A percentile compares a stretch with the other conserved stretches of the same genome.
phyloP scores from a whole-genome alignment of 2,113 vertebrate species.

The Pycnonotus jocosus region DNA sequence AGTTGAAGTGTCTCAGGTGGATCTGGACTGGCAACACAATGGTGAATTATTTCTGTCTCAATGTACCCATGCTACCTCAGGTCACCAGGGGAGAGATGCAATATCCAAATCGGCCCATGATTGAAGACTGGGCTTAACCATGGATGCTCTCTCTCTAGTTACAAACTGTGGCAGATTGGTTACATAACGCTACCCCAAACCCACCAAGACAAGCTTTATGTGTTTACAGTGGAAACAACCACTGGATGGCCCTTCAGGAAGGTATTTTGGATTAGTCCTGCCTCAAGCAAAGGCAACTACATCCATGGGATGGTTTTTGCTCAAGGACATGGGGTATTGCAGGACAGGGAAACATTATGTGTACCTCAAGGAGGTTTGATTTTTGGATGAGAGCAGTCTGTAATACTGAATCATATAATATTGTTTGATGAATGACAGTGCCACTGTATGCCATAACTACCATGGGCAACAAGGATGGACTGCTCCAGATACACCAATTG shows the following conservation, averaged over 20 bases:
- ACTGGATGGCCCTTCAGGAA: not conserved
- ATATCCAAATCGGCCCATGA: too few species aligned
- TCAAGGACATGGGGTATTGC: rapidly evolving
- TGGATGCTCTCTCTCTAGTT: too few species aligned
- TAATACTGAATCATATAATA: not conserved
- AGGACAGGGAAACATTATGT: not conserved
- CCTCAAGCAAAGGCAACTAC: not conserved
- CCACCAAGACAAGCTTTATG: not conserved
- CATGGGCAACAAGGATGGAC: too few species aligned
- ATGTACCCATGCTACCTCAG: too few species aligned
- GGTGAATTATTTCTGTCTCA: not conserved
- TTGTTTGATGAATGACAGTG: not conserved
- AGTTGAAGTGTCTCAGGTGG: too few species aligned
- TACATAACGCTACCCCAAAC: not conserved
- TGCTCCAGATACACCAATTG: not conserved
- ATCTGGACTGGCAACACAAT: not conserved
- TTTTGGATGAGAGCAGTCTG: not conserved
- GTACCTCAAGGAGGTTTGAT: not conserved
- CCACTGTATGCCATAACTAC: not conserved
- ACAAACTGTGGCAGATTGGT: not conserved
- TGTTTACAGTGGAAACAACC: not conserved
- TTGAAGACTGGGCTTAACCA: rapidly evolving
- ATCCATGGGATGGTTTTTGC: not conserved
- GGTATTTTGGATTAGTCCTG: not conserved
- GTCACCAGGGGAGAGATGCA: not conserved